phyloP scores from a whole-genome alignment of 2,888 invertebrate genomes.

The Carpatolechia fugitivella region DNA sequence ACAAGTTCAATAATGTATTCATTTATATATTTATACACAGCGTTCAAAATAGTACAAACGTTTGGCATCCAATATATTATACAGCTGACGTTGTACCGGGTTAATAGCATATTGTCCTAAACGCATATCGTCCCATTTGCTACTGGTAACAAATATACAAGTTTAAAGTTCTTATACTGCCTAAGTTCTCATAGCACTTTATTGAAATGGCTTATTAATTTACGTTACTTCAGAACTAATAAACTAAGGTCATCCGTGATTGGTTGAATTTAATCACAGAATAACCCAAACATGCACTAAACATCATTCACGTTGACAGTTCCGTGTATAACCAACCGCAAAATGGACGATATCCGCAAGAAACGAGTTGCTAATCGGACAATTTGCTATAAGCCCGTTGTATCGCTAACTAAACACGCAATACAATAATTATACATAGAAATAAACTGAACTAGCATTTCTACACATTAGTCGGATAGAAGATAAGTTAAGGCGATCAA shows the following conservation, averaged over 20 bases:
- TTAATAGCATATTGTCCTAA: no score
- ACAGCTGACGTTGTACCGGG: conserved; percentile 33
- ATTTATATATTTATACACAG: conserved; percentile 35
- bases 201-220: no score
- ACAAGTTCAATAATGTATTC: conserved; percentile 36
- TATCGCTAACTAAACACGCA: not conserved
- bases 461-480: conserved; percentile 37
- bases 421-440: no score
- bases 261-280: no score
- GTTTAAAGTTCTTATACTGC: not conserved
- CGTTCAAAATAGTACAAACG: conserved; percentile 43
- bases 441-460: conserved; percentile 48
- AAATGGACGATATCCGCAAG: no score
- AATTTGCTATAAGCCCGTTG: not conserved
- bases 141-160: not conserved
- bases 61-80: conserved; percentile 59
- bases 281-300: no score
- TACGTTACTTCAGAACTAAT: no score
- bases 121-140: no score
- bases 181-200: no score
- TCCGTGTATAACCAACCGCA: no score
- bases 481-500: conserved; percentile 39
- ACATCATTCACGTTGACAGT: no score
- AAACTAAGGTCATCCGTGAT: no score
- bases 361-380: not conserved